Percentiles rank a stretch among this genome's conserved stretches.
phyloP scores from a whole-genome alignment of 2,113 vertebrate species.

The Trachemys scripta region DNA sequence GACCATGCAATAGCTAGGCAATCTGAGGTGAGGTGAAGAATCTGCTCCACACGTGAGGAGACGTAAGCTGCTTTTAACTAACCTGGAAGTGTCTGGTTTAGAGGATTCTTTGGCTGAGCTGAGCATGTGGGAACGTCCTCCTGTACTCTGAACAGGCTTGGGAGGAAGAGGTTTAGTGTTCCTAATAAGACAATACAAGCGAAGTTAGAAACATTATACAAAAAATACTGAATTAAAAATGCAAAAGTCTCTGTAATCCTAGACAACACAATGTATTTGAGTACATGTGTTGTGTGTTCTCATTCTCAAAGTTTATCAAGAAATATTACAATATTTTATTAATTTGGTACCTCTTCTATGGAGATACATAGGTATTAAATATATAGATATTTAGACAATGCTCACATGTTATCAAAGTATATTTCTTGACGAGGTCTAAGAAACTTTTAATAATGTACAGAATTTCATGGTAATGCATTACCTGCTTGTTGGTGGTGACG shows the following conservation, averaged over 20 bases:
- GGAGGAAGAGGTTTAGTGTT: conserved; percentile 51
- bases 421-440: conserved; percentile 30
- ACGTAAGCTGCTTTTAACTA: background rate
- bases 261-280: background rate
- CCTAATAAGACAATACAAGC: conserved; percentile 35
- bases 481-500: conserved; percentile 56
- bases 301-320: background rate
- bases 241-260: background rate
- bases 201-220: conserved; percentile 10
- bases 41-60: background rate
- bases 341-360: background rate
- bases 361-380: background rate
- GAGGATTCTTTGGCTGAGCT: conserved; percentile 29
- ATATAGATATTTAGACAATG: background rate
- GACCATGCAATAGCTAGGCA: background rate
- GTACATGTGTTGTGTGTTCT: background rate
- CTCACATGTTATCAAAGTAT: background rate
- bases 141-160: conserved; percentile 53
- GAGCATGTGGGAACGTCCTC: conserved; percentile 24
- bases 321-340: background rate
- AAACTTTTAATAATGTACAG: background rate
- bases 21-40: background rate
- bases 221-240: background rate
- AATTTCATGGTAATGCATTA: conserved; percentile 31
- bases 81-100: conserved; percentile 52